A percentile compares a stretch with the other conserved stretches of the same genome.
Evolutionary conservation across 2,888 invertebrate species (phyloP).

Genomic region (Euzophera pinguis): DNA sequence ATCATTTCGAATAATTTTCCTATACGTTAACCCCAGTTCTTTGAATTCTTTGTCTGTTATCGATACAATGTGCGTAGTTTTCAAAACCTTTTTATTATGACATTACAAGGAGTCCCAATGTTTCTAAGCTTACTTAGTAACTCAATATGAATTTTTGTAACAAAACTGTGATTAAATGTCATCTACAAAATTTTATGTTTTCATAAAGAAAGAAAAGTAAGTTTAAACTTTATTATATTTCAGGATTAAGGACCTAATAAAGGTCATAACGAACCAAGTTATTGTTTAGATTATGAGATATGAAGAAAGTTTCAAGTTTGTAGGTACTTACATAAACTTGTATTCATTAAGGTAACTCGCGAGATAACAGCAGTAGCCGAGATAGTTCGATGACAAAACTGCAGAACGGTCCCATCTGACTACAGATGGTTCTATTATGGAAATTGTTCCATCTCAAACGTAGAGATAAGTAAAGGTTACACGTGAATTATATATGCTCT

Average conservation of each 20-base stretch:
- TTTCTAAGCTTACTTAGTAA: neutral
- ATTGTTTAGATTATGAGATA: neutral
- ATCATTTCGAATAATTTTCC: too few species aligned
- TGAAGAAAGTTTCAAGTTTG: constrained; percentile 6
- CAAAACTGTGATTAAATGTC: neutral
- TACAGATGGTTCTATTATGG: constrained; percentile 70
- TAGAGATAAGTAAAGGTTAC: constrained; percentile 67
- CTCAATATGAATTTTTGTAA: neutral
- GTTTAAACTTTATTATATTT: neutral
- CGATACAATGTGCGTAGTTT: too few species aligned
- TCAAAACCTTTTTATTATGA: too few species aligned
- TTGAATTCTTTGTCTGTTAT: too few species aligned
- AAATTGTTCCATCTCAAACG: constrained; percentile 57
- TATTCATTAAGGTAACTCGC: constrained; percentile 36
- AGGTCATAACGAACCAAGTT: neutral
- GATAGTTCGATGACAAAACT: constrained; percentile 68
- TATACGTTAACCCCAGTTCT: too few species aligned
- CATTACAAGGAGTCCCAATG: neutral
- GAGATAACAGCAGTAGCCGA: constrained; percentile 45
- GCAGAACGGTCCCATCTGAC: constrained; percentile 57
- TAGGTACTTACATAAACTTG: constrained; percentile 1
- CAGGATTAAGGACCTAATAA: neutral
- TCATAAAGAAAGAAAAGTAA: neutral
- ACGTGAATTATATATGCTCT: constrained; percentile 50
- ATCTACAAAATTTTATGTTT: too few species aligned